Percentiles rank a stretch among this genome's conserved stretches.
phyloP scores from a whole-genome alignment of 2,797 vertebrate species.

The Poecile montanus region DNA sequence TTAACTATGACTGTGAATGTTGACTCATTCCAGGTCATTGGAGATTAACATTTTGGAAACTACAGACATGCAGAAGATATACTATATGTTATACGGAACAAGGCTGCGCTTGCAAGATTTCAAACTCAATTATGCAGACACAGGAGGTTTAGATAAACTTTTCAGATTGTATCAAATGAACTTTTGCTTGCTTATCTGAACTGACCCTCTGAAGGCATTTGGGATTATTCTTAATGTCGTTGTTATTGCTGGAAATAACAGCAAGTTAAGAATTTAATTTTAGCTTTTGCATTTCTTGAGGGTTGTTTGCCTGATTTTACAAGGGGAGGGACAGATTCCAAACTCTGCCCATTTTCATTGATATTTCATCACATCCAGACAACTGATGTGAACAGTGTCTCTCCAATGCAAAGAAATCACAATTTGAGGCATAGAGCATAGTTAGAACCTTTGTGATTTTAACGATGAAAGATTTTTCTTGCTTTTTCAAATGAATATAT shows the following conservation, averaged over 20 bases:
- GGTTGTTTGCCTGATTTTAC: background rate
- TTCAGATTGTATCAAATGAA: slow-evolving; percentile 44
- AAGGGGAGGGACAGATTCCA: background rate
- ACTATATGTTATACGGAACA: background rate
- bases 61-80: background rate
- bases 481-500: background rate
- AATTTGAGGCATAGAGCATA: background rate
- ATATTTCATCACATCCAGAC: background rate
- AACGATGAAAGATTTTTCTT: background rate
- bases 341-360: background rate
- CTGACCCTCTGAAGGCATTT: slow-evolving; percentile 13
- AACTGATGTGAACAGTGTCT: background rate
- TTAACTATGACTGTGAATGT: background rate
- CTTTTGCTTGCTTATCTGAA: slow-evolving; percentile 57
- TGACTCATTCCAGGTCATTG: background rate
- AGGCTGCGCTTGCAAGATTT: slow-evolving; percentile 45
- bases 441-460: background rate
- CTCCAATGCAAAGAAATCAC: background rate
- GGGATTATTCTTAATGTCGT: background rate
- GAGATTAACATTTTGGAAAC: slow-evolving; percentile 49
- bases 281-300: background rate
- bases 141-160: slow-evolving; percentile 36
- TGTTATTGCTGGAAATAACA: slow-evolving; percentile 10
- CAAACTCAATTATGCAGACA: slow-evolving; percentile 44
- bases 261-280: slow-evolving; percentile 5